phyloP scores from a whole-genome alignment of 1,140 invertebrate genomes.

The Magallana gigas region DNA sequence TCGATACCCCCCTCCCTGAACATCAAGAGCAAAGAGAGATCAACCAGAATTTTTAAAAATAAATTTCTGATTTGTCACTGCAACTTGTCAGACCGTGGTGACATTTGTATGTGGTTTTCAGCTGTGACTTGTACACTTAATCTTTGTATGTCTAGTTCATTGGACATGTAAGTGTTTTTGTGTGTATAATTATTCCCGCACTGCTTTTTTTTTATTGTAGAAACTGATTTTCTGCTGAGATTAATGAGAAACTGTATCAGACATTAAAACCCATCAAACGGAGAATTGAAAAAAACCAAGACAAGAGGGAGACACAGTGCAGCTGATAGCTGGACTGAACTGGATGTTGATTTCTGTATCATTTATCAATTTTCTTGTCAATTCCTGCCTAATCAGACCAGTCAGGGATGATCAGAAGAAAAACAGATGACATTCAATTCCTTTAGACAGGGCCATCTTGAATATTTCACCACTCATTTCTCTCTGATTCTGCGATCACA shows the following conservation, averaged over 20 bases:
- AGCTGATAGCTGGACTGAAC: constrained; percentile 6
- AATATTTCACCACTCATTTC: constrained; percentile 13
- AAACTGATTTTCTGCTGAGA: not conserved
- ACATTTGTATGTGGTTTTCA: too few relatives aligned
- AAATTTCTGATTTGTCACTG: too few relatives aligned
- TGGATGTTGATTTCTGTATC: constrained; percentile 20
- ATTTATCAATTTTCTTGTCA: constrained; percentile 37
- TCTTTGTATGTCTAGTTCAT: not conserved
- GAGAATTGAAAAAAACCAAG: not conserved
- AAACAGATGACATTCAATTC: constrained; percentile 32
- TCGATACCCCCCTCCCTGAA: too few relatives aligned
- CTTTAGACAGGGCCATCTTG: constrained; percentile 31
- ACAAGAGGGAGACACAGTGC: not conserved
- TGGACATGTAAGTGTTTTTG: not conserved
- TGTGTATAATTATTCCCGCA: not conserved
- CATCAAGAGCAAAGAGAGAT: too few relatives aligned
- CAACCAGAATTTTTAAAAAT: too few relatives aligned
- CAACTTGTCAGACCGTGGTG: too few relatives aligned
- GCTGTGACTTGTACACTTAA: too few relatives aligned
- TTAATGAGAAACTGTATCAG: not conserved
- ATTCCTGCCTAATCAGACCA: constrained; percentile 4
- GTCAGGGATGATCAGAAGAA: not conserved
- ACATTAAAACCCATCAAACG: constrained; percentile 3
- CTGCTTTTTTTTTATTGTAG: not conserved
- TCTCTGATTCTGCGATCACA: not conserved